Percentiles rank a stretch among this genome's conserved stretches.
Evolutionary conservation across 2,797 vertebrate genomes (phyloP).

Genomic region (Cynodonichthys magdalenae): DNA sequence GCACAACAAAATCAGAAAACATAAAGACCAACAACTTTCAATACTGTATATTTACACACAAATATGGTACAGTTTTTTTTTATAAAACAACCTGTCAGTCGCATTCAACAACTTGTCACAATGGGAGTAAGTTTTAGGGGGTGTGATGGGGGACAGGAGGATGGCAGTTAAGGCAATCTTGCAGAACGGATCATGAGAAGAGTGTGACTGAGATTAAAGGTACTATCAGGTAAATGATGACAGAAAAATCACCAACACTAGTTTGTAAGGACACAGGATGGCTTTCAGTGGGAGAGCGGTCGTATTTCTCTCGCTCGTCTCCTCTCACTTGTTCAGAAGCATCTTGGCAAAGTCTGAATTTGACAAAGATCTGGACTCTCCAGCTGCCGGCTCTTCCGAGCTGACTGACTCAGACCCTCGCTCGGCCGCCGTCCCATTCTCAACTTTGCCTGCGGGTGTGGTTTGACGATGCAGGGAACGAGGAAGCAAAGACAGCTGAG

Average conservation of each 20-base stretch:
- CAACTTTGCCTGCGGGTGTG: conserved; percentile 72
- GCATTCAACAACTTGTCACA: conserved; percentile 39
- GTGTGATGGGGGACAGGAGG: conserved; percentile 44
- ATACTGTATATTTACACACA: conserved; percentile 75
- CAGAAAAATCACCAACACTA: conserved; percentile 49
- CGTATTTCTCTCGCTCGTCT: conserved; percentile 40
- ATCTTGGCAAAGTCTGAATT: conserved; percentile 97
- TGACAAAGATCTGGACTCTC: conserved; percentile 85
- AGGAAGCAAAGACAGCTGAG: conserved; percentile 91
- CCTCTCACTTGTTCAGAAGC: conserved; percentile 91
- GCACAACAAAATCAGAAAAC: conserved; percentile 66
- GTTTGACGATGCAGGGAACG: conserved; percentile 88
- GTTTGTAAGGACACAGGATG: conserved; percentile 84
- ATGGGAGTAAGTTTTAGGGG: conserved; percentile 26
- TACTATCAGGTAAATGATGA: conserved; percentile 54
- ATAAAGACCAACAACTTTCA: conserved; percentile 51
- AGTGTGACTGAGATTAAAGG: conserved; percentile 58
- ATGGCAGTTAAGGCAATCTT: conserved; percentile 70
- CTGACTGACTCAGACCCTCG: conserved; percentile 46
- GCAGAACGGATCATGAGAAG: conserved; percentile 47
- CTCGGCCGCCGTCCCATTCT: conserved; percentile 86
- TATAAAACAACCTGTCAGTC: conserved; percentile 51
- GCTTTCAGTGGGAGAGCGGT: conserved; percentile 81
- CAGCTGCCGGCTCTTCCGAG: conserved; percentile 47
- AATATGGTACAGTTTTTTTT: conserved; percentile 56